These are phyloP conservation scores for Carpatolechia fugitivella DNA, from an alignment of 2,888 invertebrate species.

Conservation along the genomic window DNA sequence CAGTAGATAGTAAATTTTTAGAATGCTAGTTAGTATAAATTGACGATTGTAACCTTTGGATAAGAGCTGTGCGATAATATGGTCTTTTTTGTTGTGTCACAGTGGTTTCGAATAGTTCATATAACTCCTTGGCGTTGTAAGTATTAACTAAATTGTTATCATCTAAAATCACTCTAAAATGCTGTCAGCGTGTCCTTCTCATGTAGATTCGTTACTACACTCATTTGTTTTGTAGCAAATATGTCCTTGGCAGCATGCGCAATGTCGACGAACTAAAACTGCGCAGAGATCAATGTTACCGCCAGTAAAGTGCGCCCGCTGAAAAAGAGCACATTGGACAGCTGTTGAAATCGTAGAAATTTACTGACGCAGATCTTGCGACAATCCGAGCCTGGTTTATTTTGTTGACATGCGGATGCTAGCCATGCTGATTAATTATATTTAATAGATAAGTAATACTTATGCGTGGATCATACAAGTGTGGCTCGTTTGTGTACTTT, in stretches of 20 bases:
- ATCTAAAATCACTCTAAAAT: neutral
- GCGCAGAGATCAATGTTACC: too few relatives aligned
- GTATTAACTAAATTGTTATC: neutral
- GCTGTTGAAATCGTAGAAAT: too few relatives aligned
- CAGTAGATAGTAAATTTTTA: constrained; percentile 77
- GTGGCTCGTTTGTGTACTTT: neutral
- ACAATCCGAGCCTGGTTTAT: too few relatives aligned
- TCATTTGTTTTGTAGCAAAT: neutral
- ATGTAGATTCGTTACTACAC: neutral
- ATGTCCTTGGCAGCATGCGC: too few relatives aligned
- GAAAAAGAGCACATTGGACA: too few relatives aligned
- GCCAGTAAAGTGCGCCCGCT: too few relatives aligned
- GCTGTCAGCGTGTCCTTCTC: neutral
- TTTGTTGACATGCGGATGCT: too few relatives aligned
- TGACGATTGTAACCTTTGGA: constrained; percentile 53
- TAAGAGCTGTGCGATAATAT: constrained; percentile 3
- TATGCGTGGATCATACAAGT: constrained; percentile 1
- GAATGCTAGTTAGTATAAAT: constrained; percentile 78
- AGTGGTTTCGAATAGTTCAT: neutral
- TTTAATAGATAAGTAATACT: neutral
- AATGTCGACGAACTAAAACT: too few relatives aligned
- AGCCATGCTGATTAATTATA: too few relatives aligned
- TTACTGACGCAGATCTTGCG: too few relatives aligned
- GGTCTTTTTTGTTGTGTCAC: neutral
- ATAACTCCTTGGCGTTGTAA: neutral